Evolutionary conservation across 1,140 invertebrate species (phyloP).

Genomic region (Pogonognathellus flavescens): DNA sequence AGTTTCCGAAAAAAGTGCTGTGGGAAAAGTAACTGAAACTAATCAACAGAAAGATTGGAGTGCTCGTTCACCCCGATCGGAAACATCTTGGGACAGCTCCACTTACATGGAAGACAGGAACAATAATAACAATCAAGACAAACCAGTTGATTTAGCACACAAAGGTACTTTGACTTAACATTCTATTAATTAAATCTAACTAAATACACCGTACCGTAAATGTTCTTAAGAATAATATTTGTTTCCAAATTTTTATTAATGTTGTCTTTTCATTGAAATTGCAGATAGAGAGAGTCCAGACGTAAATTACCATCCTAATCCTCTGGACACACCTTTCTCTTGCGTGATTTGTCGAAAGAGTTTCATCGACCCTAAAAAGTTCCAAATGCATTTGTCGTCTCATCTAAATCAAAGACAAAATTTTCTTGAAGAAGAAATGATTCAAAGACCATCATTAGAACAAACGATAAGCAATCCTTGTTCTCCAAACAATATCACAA

Average conservation of each 20-base stretch:
- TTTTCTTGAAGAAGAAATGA: conserved; percentile 4
- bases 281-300: conserved; percentile 4
- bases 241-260: too few relatives aligned
- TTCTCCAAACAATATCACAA: conserved; percentile 6
- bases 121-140: conserved; percentile 65
- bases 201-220: too few relatives aligned
- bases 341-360: conserved; percentile 65
- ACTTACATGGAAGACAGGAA: conserved; percentile 65
- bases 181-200: too few relatives aligned
- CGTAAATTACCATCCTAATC: not conserved
- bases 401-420: conserved; percentile 52
- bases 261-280: too few relatives aligned
- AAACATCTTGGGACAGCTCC: conserved; percentile 64
- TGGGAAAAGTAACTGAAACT: not conserved
- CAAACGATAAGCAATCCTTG: conserved; percentile 8
- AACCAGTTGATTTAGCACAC: conserved; percentile 62
- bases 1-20: not conserved
- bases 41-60: conserved; percentile 57
- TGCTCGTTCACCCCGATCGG: conserved; percentile 56
- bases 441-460: not conserved
- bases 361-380: conserved; percentile 57
- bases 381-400: conserved; percentile 61
- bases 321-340: conserved; percentile 19
- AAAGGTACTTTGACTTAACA: conserved; percentile 33
- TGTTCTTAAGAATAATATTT: too few relatives aligned